Conservation (phyloP, 2,797 vertebrate species). For the Dermochelys coriacea region DNA sequence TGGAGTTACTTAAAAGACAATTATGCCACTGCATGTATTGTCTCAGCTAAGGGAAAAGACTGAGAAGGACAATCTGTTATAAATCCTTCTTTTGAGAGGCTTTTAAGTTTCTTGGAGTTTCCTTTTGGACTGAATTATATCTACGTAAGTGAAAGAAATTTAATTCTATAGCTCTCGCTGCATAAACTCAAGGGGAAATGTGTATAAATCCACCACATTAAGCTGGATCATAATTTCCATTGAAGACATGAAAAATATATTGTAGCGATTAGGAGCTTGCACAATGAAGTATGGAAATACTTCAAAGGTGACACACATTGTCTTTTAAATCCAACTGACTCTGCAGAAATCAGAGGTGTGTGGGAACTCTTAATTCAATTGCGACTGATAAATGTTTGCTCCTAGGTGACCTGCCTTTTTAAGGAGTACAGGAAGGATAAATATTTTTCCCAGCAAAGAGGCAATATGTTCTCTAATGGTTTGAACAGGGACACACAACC, state of each 20-base stretch:
- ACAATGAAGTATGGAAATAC: conserved; percentile 32
- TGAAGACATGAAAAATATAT: neutral
- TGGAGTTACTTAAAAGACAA: neutral
- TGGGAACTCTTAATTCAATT: neutral
- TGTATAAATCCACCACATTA: conserved; percentile 11
- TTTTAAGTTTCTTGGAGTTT: neutral
- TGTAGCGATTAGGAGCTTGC: conserved; percentile 51
- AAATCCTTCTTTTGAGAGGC: conserved; percentile 8
- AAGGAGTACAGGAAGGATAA: neutral
- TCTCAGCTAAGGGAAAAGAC: neutral
- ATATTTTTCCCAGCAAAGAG: neutral
- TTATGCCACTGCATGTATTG: neutral
- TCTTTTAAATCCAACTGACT: conserved; percentile 6
- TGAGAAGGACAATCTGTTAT: neutral
- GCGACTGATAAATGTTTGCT: neutral
- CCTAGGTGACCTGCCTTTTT: neutral
- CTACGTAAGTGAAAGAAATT: neutral
- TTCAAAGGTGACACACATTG: conserved; percentile 37
- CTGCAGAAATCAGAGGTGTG: conserved; percentile 38
- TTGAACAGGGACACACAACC: neutral
- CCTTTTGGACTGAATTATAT: neutral
- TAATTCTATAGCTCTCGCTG: neutral
- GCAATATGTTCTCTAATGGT: neutral
- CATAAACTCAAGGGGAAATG: neutral
- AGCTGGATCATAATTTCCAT: conserved; percentile 4